Evolutionary conservation across 2,113 vertebrate species (phyloP).

Genomic region (Fulmarus glacialis): DNA sequence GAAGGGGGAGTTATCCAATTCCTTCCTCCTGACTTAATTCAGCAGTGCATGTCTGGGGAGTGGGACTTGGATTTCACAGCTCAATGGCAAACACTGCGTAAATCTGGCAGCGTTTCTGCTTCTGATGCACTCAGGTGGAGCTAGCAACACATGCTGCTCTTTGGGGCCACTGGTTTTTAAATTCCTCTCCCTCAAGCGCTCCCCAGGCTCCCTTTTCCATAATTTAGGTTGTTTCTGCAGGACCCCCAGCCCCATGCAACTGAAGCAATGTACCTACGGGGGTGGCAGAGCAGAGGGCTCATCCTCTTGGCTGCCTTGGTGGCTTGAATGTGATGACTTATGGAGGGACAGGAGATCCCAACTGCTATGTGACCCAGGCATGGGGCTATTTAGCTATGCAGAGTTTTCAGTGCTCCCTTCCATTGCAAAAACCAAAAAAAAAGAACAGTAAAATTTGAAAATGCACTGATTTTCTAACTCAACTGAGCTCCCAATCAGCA

Average conservation of each 20-base stretch:
- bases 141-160: background rate
- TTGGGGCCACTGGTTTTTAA: background rate
- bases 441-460: background rate
- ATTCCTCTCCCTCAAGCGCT: background rate
- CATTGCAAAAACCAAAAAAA: background rate
- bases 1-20: background rate
- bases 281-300: background rate
- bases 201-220: background rate
- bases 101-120: background rate
- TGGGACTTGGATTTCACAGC: background rate
- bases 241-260: background rate
- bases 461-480: background rate
- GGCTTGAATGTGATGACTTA: background rate
- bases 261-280: background rate
- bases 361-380: background rate
- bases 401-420: background rate
- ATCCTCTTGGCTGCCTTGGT: background rate
- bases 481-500: background rate
- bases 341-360: background rate
- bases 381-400: background rate
- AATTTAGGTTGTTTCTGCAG: background rate
- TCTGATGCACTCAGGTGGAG: background rate
- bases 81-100: background rate
- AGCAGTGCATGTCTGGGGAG: background rate
- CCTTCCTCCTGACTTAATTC: background rate